Evolutionary conservation across 64 coral and sea anemone genomes (phyloP), one percentile per base, ranked within the genome.

Genomic region (Cladopsammia gracilis): DNA sequence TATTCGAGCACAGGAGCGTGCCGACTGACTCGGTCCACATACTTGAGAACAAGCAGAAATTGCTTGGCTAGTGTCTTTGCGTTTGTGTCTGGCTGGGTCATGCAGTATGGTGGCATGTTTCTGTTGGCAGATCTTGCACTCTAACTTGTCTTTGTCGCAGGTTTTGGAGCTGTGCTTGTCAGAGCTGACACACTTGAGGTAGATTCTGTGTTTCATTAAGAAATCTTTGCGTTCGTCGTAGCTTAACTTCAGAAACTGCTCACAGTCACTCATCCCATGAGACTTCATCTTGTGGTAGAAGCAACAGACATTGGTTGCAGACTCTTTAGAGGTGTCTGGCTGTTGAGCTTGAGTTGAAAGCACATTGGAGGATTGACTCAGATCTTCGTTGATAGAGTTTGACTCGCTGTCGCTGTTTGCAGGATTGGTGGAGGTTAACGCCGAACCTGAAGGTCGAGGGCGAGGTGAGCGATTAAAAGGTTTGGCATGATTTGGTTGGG

Each of bases 51-150:
- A 89, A 48, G 73, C 56, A 65, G 87, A 89, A 42, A 23, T 89
- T 43, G 54, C 46, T 59, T 76, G 54, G 10, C 43, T 76, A n/a
- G 11, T 42, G 43, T 75, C 70, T 43, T 88, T 76, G 44, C 8
- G 70, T 19, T 48, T 20, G 60, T 78, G 72, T 66, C 59, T 46
- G 20, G 80, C 78, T 49, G 88, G 61, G 48, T 90, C 73, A 49
- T 86, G 80, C 54, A 95, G 46, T 78, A 78, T 23, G 46, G 95
- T 93, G 65, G 70, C 85, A 66, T 96, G 71, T 24, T 96, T 96
- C 57, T 57, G 70, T 48, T 50, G 20, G 65, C 88, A 95, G 48
- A 91, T 87, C 7, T 45, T 87, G 59, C 88, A 95, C 6, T 65
- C 66, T 73, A 80, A 66, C 7, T 71, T 88, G 48, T 47, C 34